Percentiles rank a stretch among this genome's conserved stretches.
Conservation (phyloP, 2,113 vertebrate species). For the Saccopteryx bilineata region DNA sequence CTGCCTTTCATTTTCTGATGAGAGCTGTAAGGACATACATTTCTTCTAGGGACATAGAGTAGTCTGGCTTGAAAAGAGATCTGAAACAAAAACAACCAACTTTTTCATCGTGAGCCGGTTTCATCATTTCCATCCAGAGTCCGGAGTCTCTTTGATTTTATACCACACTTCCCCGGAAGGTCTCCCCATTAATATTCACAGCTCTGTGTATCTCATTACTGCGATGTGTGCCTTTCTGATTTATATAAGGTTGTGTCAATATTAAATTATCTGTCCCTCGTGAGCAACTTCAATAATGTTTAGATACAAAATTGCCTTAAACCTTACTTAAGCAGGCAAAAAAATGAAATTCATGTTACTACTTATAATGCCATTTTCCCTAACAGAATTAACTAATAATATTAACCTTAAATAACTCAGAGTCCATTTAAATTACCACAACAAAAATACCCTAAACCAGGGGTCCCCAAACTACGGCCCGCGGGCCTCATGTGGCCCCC, state of each 20-base stretch:
- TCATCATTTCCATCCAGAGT: conserved; percentile 78
- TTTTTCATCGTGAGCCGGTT: conserved; percentile 82
- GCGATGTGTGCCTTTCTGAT: conserved; percentile 88
- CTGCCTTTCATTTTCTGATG: not conserved
- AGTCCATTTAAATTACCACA: not conserved
- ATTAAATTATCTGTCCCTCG: conserved; percentile 87
- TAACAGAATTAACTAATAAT: conserved; percentile 54
- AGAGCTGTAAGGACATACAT: conserved; percentile 48
- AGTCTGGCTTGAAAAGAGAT: conserved; percentile 66
- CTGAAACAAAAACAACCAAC: conserved; percentile 78
- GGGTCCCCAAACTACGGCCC: too few species aligned
- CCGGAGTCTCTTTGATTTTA: conserved; percentile 88
- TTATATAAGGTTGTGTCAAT: conserved; percentile 88
- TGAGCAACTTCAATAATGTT: conserved; percentile 84
- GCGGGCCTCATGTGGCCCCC: too few species aligned
- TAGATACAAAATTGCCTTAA: conserved; percentile 83
- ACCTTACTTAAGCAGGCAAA: conserved; percentile 73
- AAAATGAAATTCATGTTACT: not conserved
- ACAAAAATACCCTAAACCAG: not conserved
- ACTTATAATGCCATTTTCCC: conserved; percentile 36
- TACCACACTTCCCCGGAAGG: conserved; percentile 83
- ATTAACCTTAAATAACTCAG: not conserved
- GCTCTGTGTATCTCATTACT: conserved; percentile 88
- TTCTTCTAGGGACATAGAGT: conserved; percentile 68
- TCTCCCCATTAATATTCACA: conserved; percentile 87